A percentile compares a stretch with the other conserved stretches of the same genome.
phyloP scores from a whole-genome alignment of 2,888 invertebrate species.

The Seira sanloemensis region DNA sequence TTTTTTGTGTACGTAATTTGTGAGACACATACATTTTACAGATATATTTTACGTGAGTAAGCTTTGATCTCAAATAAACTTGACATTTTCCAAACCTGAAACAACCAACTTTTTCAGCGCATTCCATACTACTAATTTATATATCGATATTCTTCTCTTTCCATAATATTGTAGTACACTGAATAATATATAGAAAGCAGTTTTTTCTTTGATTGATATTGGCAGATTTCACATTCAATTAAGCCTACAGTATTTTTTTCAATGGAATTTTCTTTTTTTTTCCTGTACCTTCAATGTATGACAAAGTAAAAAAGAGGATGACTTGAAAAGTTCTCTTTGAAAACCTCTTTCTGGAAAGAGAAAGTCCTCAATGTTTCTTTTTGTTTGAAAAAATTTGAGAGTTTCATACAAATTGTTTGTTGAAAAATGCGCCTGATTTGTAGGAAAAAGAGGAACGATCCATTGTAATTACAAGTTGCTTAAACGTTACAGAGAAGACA shows the following conservation, averaged over 20 bases:
- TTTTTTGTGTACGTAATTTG: too few relatives aligned
- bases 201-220: too few relatives aligned
- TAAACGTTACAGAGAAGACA: not conserved
- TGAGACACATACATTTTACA: too few relatives aligned
- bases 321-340: not conserved
- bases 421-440: not conserved
- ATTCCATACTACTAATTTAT: too few relatives aligned
- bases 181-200: too few relatives aligned
- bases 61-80: too few relatives aligned
- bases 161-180: too few relatives aligned
- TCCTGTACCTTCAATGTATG: not conserved
- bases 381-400: not conserved
- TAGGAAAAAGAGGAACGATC: not conserved
- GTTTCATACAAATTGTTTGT: not conserved
- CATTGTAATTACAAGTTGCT: not conserved
- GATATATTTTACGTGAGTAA: too few relatives aligned
- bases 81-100: too few relatives aligned
- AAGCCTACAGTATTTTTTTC: constrained; percentile 4
- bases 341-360: not conserved
- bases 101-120: too few relatives aligned
- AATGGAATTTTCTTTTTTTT: not conserved
- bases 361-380: not conserved
- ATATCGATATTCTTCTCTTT: too few relatives aligned
- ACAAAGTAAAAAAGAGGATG: not conserved
- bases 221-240: too few relatives aligned